phyloP scores from a whole-genome alignment of 2,888 invertebrate species.

The Macrosiphum euphorbiae region DNA sequence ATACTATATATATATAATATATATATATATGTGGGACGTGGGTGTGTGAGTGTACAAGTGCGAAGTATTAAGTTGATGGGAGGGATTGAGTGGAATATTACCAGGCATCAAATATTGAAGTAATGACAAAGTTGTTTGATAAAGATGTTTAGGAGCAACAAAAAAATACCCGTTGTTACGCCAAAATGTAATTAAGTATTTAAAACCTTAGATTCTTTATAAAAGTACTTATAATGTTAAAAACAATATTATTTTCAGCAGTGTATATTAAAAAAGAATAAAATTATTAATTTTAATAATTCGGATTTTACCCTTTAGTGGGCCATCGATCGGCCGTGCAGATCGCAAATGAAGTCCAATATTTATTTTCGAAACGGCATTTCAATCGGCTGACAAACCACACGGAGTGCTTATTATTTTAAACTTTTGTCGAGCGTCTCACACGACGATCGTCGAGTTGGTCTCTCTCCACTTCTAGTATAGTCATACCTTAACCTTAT shows the following conservation, averaged over 20 bases:
- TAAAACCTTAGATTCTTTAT: background rate
- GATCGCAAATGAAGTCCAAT: background rate
- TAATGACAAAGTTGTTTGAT: no score
- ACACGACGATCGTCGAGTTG: conserved; percentile 52
- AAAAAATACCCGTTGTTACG: background rate
- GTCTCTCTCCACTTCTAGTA: background rate
- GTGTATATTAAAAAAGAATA: background rate
- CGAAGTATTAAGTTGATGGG: background rate
- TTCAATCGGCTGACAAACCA: background rate
- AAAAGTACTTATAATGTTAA: background rate
- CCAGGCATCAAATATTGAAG: background rate
- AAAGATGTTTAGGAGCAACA: background rate
- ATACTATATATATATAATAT: no score
- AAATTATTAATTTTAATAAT: background rate
- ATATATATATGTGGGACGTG: no score
- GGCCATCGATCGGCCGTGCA: no score
- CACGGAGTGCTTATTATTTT: background rate
- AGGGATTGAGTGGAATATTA: background rate
- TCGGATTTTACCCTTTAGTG: background rate
- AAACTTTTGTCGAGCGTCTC: background rate
- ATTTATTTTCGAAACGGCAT: background rate
- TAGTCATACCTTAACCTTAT: background rate
- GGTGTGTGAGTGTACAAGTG: background rate
- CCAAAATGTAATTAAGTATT: background rate
- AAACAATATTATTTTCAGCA: background rate